Evolutionary conservation across 2,797 vertebrate species (phyloP), one percentile per base, ranked within the genome.

Genomic region (Urocyon cinereoargenteus): DNA sequence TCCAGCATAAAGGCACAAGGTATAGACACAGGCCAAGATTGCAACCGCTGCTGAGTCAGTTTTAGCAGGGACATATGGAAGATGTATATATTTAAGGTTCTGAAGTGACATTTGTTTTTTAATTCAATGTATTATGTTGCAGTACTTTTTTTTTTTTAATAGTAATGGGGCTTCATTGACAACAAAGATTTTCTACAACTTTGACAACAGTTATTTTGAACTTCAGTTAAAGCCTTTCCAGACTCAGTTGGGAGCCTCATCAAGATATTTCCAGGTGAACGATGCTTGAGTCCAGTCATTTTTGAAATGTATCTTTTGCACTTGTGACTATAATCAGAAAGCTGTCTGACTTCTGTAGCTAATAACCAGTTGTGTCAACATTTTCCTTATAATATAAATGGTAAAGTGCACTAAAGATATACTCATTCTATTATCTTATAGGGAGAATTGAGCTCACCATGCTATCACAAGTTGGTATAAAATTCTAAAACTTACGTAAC

Each of bases 401-500:
- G 31, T 57, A 85, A 79, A 45, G 45, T 84, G 6, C 81, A 34
- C 51, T 81, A 11, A 94, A 94, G 24, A 86, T 49, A 90, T 22
- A 66, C 21, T 61, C 6, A 66, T 18, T 61, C 6, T 51, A 34
- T 89, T 83, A 14, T 86, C 79, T 94, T 91, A 89, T 0, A 87
- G 26, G 6, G 12, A 59, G 82, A 91, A 70, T 79, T 73, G 53
- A 94, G 31, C 34, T 87, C 87, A 68, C 3, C 28, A 36, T 90
- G 22, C 34, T 93, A 40, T n/a, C 61, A 73, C 14, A 87, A 93
- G 96, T 84, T 95, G 15, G 78, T 91, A 68, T 70, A 75, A 89
- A 94, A 85, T 68, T 82, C 40, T 92, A 82, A 86, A 96, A 92
- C n/a, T 88, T 66, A 91, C 84, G 31, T 70, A 87, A 88, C 13